phyloP scores from a whole-genome alignment of 2,888 invertebrate species.

The Macaria notata region DNA sequence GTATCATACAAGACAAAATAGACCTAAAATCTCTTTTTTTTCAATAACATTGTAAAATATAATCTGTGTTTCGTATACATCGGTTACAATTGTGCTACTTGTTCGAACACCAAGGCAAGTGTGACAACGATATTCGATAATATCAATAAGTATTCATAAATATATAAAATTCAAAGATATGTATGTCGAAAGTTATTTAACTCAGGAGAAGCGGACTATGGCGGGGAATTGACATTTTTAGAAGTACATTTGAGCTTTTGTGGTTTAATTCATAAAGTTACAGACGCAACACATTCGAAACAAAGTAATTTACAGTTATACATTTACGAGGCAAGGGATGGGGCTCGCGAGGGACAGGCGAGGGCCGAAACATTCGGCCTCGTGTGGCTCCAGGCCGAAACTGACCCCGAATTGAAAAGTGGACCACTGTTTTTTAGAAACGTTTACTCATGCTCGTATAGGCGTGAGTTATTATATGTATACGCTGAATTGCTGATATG shows the following conservation, averaged over 20 bases:
- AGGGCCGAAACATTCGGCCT: constrained; percentile 4
- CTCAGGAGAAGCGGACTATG: constrained; percentile 57
- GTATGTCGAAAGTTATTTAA: constrained; percentile 67
- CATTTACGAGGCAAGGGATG: constrained; percentile 29
- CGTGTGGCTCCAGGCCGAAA: too few relatives aligned
- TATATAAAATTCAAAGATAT: constrained; percentile 76
- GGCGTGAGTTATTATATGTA: too few relatives aligned
- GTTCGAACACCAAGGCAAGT: constrained; percentile 80
- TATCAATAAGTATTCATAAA: constrained; percentile 60
- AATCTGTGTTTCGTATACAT: constrained; percentile 78
- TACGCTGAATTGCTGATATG: too few relatives aligned
- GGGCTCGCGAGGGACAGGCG: constrained; percentile 25
- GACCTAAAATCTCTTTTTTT: constrained; percentile 75
- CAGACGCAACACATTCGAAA: constrained; percentile 57
- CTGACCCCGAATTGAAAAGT: too few relatives aligned
- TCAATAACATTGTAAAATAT: constrained; percentile 79
- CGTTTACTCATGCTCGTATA: too few relatives aligned
- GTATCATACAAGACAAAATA: constrained; percentile 70
- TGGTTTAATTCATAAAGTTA: constrained; percentile 55
- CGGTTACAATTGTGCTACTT: constrained; percentile 81
- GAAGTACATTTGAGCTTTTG: constrained; percentile 70
- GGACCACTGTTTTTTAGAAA: too few relatives aligned
- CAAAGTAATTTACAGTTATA: constrained; percentile 45
- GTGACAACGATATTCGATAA: constrained; percentile 64
- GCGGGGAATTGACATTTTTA: constrained; percentile 73